phyloP scores from a whole-genome alignment of 2,113 vertebrate genomes.

The Holacanthus passer region DNA sequence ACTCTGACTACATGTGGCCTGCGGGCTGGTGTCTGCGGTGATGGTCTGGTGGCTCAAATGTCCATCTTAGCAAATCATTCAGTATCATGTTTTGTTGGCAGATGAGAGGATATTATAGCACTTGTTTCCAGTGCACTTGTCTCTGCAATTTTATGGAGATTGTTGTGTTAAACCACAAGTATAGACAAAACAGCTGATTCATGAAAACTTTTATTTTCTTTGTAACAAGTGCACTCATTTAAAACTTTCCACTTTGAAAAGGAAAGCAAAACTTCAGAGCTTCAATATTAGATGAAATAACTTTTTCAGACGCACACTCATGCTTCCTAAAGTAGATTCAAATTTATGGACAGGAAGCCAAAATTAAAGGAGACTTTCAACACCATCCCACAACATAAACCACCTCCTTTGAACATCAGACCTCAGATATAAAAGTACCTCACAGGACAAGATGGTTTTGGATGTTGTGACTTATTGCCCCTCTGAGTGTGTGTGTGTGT shows the following conservation, averaged over 20 bases:
- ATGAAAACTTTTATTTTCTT: background rate
- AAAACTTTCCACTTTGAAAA: background rate
- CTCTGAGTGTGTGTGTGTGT: constrained; percentile 17
- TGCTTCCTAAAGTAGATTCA: constrained; percentile 5
- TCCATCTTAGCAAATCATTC: constrained; percentile 51
- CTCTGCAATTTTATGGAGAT: background rate
- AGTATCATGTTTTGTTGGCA: constrained; percentile 55
- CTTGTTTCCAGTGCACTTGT: constrained; percentile 70
- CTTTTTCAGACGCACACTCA: background rate
- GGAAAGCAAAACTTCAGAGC: background rate
- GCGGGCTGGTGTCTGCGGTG: constrained; percentile 74
- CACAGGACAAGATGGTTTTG: constrained; percentile 39
- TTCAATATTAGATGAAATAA: background rate
- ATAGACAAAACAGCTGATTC: background rate
- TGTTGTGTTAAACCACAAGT: background rate
- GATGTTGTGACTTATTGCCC: constrained; percentile 44
- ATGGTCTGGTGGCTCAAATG: constrained; percentile 65
- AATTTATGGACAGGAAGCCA: constrained; percentile 26
- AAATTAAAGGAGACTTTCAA: constrained; percentile 45
- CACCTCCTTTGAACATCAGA: constrained; percentile 45
- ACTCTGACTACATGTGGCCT: constrained; percentile 74
- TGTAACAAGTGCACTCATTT: background rate
- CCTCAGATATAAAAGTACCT: constrained; percentile 51
- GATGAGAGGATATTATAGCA: constrained; percentile 29
- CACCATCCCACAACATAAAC: constrained; percentile 23